phyloP scores from a whole-genome alignment of 1,140 invertebrate genomes.

The Leptestheria dahalacensis region DNA sequence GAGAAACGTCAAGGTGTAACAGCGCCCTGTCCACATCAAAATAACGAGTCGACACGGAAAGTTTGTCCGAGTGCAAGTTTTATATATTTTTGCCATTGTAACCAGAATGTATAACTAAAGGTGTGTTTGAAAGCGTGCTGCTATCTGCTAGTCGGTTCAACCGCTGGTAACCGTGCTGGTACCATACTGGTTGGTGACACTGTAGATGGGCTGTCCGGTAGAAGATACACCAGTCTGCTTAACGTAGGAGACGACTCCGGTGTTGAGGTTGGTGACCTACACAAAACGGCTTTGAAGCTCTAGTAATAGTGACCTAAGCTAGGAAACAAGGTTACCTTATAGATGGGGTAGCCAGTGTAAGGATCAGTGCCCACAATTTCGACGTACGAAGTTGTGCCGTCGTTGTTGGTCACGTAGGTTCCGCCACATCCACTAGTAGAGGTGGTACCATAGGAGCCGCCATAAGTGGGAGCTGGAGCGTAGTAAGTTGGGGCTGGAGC shows the following conservation, averaged over 20 bases:
- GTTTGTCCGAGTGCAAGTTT: no score
- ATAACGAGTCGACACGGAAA: no score
- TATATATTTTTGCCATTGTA: no score
- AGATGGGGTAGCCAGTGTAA: background rate
- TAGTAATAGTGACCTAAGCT: background rate
- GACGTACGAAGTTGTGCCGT: background rate
- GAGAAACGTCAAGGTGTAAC: no score
- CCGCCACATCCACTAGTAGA: background rate
- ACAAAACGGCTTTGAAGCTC: no score
- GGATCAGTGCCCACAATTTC: background rate
- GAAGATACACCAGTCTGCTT: slow-evolving; percentile 2
- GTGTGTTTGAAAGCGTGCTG: no score
- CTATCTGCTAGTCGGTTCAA: no score
- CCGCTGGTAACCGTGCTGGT: background rate
- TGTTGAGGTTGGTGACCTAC: slow-evolving; percentile 1
- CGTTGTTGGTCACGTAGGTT: background rate
- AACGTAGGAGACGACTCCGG: background rate
- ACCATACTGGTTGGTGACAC: background rate
- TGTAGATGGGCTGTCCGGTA: background rate
- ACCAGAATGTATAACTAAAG: no score
- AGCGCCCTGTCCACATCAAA: no score
- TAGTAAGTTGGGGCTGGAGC: background rate
- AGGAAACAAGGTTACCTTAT: background rate
- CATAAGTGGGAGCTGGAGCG: no score
- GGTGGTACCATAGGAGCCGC: no score